phyloP scores from a whole-genome alignment of 2,888 invertebrate genomes.

The Heteromyza rotundicornis region DNA sequence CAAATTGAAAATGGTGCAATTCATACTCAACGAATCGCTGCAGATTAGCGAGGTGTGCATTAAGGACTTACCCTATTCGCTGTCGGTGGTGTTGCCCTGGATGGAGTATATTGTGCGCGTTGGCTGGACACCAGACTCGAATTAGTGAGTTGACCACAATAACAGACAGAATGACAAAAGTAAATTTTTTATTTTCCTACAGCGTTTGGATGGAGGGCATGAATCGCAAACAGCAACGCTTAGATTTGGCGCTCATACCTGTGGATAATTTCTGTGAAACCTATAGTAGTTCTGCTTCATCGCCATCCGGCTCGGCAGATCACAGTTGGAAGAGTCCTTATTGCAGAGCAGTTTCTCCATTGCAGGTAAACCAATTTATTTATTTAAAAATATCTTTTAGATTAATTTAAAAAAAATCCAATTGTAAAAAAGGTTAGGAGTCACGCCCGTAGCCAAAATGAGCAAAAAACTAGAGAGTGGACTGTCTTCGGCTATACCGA shows the following conservation, averaged over 20 bases:
- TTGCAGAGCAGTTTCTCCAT: constrained; percentile 55
- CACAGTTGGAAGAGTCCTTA: constrained; percentile 62
- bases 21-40: constrained; percentile 68
- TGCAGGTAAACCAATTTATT: constrained; percentile 57
- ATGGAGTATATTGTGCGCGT: constrained; percentile 94
- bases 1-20: constrained; percentile 83
- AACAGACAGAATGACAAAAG: too few relatives aligned
- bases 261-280: constrained; percentile 74
- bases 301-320: constrained; percentile 59
- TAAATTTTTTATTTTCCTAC: constrained; percentile 29
- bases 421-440: too few relatives aligned
- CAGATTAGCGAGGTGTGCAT: constrained; percentile 79
- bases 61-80: constrained; percentile 76
- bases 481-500: too few relatives aligned
- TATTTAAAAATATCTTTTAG: neutral
- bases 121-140: constrained; percentile 93
- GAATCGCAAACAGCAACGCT: constrained; percentile 83
- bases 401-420: too few relatives aligned
- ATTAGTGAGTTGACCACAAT: constrained; percentile 88
- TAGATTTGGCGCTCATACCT: constrained; percentile 84
- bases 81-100: constrained; percentile 87
- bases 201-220: constrained; percentile 93
- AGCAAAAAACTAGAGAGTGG: too few relatives aligned
- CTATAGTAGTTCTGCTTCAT: constrained; percentile 62
- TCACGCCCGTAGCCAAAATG: too few relatives aligned